Evolutionary conservation across 2,797 vertebrate genomes (phyloP), one percentile per base, ranked within the genome.

Genomic region (Urosaurus nigricauda): DNA sequence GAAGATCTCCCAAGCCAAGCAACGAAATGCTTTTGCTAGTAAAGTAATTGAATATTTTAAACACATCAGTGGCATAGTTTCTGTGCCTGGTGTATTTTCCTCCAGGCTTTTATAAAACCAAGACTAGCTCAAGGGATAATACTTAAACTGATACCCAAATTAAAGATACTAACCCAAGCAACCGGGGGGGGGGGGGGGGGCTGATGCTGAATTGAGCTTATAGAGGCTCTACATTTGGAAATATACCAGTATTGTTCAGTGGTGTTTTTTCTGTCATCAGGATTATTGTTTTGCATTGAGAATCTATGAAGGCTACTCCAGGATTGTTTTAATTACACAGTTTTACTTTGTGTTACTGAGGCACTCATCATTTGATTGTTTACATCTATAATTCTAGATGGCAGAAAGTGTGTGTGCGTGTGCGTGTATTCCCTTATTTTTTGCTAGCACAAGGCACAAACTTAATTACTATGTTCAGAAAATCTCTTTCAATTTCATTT

Each of bases 61-160:
- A 92, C 58, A 83, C 91, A 94, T 83, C 90, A 19, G 0, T 71
- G 89, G n/a, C 40, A 83, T 82, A 93, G 60, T 83, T 92, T 73
- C 84, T 56, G 86, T 56, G 79, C 11, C 53, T 85, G 91, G 86
- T 65, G 68, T 65, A 60, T 81, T 93, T 89, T 86, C 88, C 60
- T 92, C 87, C 74, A 91, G 82, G 79, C 80, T 86, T 90, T 78
- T 16, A 17, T 78, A 63, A 40, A 83, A 86, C 9, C 60, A 89
- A 32, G 24, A 65, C 43, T 35, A 84, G 71, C 60, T 91, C 73
- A 73, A n/a, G 0, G 0, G 47, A 79, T 65, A 88, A 79, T 90
- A 85, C 63, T 84, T 79, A 81, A 84, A 73, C 37, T 40, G 11
- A 37, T 58, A 74, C 47, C 47, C 47, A 51, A 40, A 35, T 21